A percentile compares a stretch with the other conserved stretches of the same genome.
phyloP scores from a whole-genome alignment of 2,797 vertebrate species.

The Sardinella longiceps region DNA sequence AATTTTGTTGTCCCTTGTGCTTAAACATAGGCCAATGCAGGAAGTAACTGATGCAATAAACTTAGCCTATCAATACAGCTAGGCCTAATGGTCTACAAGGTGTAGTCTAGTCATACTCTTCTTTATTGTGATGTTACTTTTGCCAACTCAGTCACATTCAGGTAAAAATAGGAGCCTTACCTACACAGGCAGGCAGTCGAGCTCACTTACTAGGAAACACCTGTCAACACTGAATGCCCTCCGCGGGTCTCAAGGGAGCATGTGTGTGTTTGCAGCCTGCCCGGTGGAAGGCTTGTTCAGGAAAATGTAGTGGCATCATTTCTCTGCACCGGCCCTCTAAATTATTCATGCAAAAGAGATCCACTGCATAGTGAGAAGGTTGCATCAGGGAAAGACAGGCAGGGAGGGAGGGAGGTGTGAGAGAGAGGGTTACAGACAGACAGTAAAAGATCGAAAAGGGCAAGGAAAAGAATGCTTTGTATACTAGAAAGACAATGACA shows the following conservation, averaged over 20 bases:
- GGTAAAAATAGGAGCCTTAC: neutral
- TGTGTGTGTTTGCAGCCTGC: neutral
- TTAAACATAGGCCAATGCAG: neutral
- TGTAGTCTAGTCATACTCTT: neutral
- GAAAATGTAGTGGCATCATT: constrained; percentile 42
- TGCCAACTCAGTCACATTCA: neutral
- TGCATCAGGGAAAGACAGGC: neutral
- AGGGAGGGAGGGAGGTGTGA: neutral
- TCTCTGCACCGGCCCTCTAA: constrained; percentile 29
- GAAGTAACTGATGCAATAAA: neutral
- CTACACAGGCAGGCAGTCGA: neutral
- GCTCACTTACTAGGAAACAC: neutral
- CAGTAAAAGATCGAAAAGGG: neutral
- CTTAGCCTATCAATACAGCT: neutral
- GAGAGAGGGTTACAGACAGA: neutral
- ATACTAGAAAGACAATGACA: constrained; percentile 19
- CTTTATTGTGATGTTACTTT: neutral
- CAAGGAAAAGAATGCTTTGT: neutral
- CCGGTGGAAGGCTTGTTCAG: constrained; percentile 4
- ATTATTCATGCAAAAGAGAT: constrained; percentile 42
- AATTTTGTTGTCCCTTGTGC: neutral
- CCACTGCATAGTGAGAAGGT: constrained; percentile 21
- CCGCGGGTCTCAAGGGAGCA: neutral
- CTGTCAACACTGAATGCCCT: neutral
- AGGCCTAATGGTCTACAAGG: neutral